phyloP scores from a whole-genome alignment of 2,797 vertebrate species.

The Serranus cabrilla region DNA sequence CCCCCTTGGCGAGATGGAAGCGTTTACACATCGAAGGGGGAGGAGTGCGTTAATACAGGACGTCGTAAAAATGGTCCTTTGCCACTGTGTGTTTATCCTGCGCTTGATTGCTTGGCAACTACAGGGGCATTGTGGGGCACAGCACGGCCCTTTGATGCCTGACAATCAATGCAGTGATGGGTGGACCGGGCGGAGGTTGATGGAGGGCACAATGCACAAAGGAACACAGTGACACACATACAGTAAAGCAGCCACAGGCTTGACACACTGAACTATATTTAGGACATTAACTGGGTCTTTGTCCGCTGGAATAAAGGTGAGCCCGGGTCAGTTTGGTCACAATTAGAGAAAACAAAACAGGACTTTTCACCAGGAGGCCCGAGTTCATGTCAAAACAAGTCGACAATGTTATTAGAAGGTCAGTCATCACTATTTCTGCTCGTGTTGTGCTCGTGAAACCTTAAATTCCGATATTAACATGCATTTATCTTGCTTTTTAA shows the following conservation, averaged over 20 bases:
- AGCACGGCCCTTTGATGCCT: conserved; percentile 51
- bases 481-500: too few species aligned
- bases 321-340: not conserved
- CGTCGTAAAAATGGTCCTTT: conserved; percentile 46
- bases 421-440: too few species aligned
- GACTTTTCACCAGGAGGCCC: too few species aligned
- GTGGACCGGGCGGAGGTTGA: conserved; percentile 37
- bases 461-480: too few species aligned
- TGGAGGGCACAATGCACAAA: conserved; percentile 66
- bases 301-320: conserved; percentile 21
- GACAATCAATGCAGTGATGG: conserved; percentile 68
- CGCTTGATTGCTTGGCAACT: conserved; percentile 66
- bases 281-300: conserved; percentile 37
- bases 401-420: too few species aligned
- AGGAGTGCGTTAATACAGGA: conserved; percentile 51
- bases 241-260: conserved; percentile 31
- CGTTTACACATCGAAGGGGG: conserved; percentile 51
- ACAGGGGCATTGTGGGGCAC: conserved; percentile 65
- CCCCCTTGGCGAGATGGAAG: conserved; percentile 37
- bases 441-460: too few species aligned
- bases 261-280: conserved; percentile 60
- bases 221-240: conserved; percentile 74
- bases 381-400: too few species aligned
- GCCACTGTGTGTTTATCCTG: conserved; percentile 48
- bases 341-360: not conserved